phyloP scores from a whole-genome alignment of 2,888 invertebrate species.

The Thyatira batis region DNA sequence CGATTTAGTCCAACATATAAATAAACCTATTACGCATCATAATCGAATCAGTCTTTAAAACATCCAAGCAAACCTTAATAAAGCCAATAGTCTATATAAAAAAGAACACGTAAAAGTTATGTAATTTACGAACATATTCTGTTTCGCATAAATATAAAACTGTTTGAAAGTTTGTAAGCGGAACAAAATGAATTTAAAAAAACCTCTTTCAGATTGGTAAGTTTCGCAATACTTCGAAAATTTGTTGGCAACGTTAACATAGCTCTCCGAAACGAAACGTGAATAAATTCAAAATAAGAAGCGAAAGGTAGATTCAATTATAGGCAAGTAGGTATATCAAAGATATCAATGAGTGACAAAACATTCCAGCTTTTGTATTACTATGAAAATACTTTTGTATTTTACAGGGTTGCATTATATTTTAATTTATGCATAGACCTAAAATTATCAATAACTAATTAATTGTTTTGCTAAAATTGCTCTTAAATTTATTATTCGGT shows the following conservation, averaged over 20 bases:
- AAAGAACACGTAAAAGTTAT: not conserved
- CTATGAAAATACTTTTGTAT: too few species aligned
- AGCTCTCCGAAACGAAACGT: constrained; percentile 45
- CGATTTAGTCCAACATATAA: too few species aligned
- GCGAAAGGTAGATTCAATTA: constrained; percentile 41
- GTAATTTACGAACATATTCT: constrained; percentile 2
- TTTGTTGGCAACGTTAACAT: constrained; percentile 52
- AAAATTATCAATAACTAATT: too few species aligned
- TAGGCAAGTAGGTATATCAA: too few species aligned
- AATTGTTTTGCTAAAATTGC: not conserved
- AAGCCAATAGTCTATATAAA: not conserved
- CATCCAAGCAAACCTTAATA: not conserved
- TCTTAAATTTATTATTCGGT: not conserved
- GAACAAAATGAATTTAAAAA: constrained; percentile 45
- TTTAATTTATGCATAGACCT: too few species aligned
- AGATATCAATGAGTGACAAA: not conserved
- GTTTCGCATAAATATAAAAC: constrained; percentile 6
- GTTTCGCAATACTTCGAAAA: constrained; percentile 51
- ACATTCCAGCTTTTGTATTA: too few species aligned
- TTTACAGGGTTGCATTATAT: too few species aligned
- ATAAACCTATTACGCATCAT: too few species aligned
- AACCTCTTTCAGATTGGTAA: constrained; percentile 49
- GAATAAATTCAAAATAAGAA: constrained; percentile 54
- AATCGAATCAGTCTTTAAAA: not conserved
- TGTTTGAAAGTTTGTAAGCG: constrained; percentile 18